A percentile compares a stretch with the other conserved stretches of the same genome.
Conservation (phyloP, 2,113 vertebrate genomes). For the Protobothrops mucrosquamatus region DNA sequence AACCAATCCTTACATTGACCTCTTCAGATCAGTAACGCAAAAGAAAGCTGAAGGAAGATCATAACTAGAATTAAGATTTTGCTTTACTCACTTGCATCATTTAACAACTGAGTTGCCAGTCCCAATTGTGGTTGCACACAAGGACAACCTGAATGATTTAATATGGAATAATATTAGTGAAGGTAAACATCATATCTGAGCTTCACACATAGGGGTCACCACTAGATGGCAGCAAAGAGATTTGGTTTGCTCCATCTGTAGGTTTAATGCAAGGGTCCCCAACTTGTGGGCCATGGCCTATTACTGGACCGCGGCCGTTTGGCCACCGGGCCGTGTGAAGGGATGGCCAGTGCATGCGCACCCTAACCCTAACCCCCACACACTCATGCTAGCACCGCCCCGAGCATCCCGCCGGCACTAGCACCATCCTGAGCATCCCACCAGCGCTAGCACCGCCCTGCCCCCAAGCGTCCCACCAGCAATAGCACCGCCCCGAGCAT, state of each 20-base stretch:
- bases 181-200: neutral
- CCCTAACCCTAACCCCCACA: too few species aligned
- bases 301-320: accelerated
- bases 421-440: too few species aligned
- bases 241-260: neutral
- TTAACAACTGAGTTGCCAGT: neutral
- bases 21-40: neutral
- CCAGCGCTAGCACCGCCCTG: too few species aligned
- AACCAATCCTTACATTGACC: neutral
- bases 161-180: neutral
- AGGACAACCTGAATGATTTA: neutral
- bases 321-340: too few species aligned
- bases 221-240: neutral
- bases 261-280: too few species aligned
- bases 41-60: neutral
- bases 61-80: neutral
- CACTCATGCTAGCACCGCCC: too few species aligned
- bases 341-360: too few species aligned
- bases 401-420: too few species aligned
- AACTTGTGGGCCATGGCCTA: too few species aligned
- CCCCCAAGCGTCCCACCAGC: too few species aligned
- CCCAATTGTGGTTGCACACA: neutral
- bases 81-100: neutral
- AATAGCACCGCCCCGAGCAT: too few species aligned
- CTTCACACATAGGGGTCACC: neutral